These are phyloP conservation scores for Excalfactoria chinensis DNA, from an alignment of 2,113 vertebrate genomes.

Conservation along the genomic window DNA sequence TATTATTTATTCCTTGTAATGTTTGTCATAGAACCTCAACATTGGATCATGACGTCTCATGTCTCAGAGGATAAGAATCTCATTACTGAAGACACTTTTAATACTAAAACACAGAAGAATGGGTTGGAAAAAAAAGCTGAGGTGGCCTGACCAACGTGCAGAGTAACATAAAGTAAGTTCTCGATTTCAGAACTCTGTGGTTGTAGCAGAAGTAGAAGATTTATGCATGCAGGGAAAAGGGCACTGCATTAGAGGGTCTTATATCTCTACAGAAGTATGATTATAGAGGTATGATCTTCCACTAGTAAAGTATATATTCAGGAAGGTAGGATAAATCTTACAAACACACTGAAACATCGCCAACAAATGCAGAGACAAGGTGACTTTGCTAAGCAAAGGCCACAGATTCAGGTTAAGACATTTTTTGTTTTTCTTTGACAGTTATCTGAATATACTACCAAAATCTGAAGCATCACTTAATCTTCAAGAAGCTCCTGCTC, in stretches of 20 bases:
- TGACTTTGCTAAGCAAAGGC: slow-evolving; percentile 4
- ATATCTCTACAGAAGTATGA: neutral
- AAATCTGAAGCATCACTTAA: neutral
- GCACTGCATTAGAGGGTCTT: neutral
- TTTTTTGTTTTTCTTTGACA: neutral
- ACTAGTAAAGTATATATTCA: neutral
- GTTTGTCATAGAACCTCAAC: neutral
- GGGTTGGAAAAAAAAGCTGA: neutral
- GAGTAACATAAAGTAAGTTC: neutral
- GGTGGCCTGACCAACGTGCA: neutral
- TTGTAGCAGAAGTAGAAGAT: neutral
- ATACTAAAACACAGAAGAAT: neutral
- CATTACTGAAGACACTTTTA: neutral
- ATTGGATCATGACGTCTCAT: neutral
- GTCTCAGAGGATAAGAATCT: neutral
- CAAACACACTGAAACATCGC: neutral
- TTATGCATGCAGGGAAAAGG: fast-evolving
- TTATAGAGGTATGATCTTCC: neutral
- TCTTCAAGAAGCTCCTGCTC: neutral
- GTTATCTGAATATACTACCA: neutral
- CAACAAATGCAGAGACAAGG: neutral
- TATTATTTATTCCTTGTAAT: neutral
- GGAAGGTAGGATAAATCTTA: neutral
- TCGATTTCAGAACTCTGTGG: neutral
- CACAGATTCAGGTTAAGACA: neutral